Base-by-base conservation (phyloP, 2,888 invertebrate genomes). In the Lycocerus yunnanus region DNA sequence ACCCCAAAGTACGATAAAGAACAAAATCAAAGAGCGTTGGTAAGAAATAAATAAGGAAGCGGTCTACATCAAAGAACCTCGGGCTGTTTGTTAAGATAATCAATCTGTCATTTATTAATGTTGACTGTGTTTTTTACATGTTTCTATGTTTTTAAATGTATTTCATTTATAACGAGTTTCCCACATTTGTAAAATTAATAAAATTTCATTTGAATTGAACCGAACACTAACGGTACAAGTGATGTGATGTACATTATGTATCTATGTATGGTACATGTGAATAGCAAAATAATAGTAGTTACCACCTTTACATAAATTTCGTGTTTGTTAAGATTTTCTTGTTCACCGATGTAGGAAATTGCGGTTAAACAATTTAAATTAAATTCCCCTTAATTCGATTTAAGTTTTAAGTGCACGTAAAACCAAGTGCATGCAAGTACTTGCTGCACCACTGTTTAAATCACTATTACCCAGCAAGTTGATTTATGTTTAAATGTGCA, bases 381-480 rank as follows among this genome's bases (percentile, higher is more conserved):
- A 63, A 63, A 63, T 63, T 63, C 8, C 18, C n/a, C 61, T 63
- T 63, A 63, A 63, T 63, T 63, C 20, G 61, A 63, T 63, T 63
- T 20, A 63, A 63, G 18, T 43, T 43, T 43, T 43, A 43, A 43
- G 43, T 43, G 43, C 43, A 43, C 43, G 43, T 43, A n/a, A 43
- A 43, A n/a, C n/a, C 6, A 43, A 43, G 6, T 43, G 43, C 43
- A 43, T 43, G 43, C 43, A n/a, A 43, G 43, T n/a, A 43, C 43
- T 43, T 43, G 43, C n/a, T 43, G 43, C 43, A 43, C 43, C 43
- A 43, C n/a, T n/a, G n/a, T 43, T 43, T 43, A 43, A 43, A 43
- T 43, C 43, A 43, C 43, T n/a, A 43, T 43, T 43, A 43, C 43
- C 43, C 43, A 21, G 43, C n/a, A 5, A 43, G 43, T 43, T 43